Percentiles rank a stretch among this genome's conserved stretches.
phyloP scores from a whole-genome alignment of 1,140 invertebrate species.

The Lasioglossum albipes region DNA sequence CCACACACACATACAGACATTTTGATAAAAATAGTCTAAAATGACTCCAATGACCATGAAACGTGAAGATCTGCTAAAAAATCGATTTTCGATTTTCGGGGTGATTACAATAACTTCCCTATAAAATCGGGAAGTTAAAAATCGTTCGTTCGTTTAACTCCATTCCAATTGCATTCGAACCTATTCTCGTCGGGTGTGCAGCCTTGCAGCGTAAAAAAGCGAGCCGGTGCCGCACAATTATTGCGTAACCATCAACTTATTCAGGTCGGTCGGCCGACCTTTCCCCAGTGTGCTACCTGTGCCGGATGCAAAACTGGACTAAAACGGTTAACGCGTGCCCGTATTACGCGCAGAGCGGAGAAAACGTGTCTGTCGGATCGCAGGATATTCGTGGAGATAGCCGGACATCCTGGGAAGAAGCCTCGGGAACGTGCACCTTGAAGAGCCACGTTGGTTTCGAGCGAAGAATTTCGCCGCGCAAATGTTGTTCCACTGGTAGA shows the following conservation, averaged over 20 bases:
- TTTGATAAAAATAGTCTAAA: no score
- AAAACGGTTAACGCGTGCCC: conserved; percentile 19
- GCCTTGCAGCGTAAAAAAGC: conserved; percentile 30
- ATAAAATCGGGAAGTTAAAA: no score
- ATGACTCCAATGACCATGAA: no score
- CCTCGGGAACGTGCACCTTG: neutral
- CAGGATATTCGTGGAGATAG: neutral
- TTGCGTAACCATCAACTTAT: conserved; percentile 42
- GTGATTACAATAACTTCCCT: no score
- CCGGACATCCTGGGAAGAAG: neutral
- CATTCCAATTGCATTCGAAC: neutral
- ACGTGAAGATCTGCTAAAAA: no score
- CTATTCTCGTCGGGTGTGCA: neutral
- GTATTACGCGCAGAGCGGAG: conserved; percentile 3
- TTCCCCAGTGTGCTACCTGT: conserved; percentile 46
- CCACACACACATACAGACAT: no score
- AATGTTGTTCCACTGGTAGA: no score
- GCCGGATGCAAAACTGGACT: conserved; percentile 53
- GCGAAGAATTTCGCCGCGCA: no score
- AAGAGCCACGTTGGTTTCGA: neutral
- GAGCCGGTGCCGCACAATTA: conserved; percentile 6
- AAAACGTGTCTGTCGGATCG: neutral
- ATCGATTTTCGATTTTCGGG: no score
- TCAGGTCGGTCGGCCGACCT: conserved; percentile 39
- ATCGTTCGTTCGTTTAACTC: neutral